Evolutionary conservation across 2,888 invertebrate species (phyloP).

Genomic region (Phengaris alcon): DNA sequence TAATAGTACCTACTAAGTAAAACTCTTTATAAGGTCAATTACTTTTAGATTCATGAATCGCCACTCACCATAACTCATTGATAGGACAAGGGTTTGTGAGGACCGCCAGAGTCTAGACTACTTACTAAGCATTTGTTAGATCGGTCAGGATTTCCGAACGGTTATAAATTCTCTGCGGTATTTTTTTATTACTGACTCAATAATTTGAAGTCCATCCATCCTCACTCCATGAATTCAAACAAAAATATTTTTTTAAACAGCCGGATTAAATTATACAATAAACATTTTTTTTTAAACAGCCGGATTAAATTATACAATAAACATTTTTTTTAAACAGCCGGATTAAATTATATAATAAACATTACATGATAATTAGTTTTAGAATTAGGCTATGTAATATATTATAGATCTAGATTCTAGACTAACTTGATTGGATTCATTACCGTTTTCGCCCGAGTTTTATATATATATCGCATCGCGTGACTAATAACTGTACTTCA

Average conservation of each 20-base stretch:
- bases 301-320: no score
- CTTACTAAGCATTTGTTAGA: background rate
- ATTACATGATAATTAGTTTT: background rate
- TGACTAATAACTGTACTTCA: background rate
- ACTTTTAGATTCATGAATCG: background rate
- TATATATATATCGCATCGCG: constrained; percentile 1
- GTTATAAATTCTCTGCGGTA: background rate
- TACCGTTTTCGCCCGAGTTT: background rate
- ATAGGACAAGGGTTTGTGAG: background rate
- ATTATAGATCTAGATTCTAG: background rate
- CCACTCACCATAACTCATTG: background rate
- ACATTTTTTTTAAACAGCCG: no score
- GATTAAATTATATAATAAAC: no score
- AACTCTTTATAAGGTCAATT: background rate
- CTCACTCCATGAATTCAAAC: no score
- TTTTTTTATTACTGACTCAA: background rate
- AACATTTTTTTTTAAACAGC: no score
- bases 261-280: no score
- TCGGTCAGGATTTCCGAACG: background rate
- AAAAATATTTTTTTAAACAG: no score
- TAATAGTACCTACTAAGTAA: no score
- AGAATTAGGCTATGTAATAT: background rate
- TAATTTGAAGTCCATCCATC: no score
- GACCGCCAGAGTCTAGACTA: background rate
- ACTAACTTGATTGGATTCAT: background rate